These are phyloP conservation scores for Vanacampus margaritifer DNA, from an alignment of 2,113 vertebrate species.

Conservation along the genomic window DNA sequence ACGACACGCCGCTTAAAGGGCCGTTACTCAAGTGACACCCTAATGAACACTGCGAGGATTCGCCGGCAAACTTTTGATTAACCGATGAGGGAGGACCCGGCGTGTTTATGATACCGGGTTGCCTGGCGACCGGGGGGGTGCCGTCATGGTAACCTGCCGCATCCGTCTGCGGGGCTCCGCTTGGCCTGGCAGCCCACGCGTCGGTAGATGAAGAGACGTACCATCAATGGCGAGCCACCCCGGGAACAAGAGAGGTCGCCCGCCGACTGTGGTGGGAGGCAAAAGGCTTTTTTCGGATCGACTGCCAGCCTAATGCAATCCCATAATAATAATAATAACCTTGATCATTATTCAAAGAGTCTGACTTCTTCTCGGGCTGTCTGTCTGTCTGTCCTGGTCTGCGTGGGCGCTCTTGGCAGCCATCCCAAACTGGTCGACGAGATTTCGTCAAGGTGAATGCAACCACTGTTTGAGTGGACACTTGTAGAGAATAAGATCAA, in stretches of 20 bases:
- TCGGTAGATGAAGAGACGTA: constrained; percentile 6
- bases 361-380: constrained; percentile 21
- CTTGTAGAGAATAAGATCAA: constrained; percentile 19
- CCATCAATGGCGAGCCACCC: background rate
- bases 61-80: constrained; percentile 15
- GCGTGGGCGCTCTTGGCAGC: background rate
- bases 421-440: background rate
- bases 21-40: constrained; percentile 24
- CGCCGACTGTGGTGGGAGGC: constrained; percentile 32
- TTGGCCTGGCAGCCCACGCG: background rate
- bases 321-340: constrained; percentile 50
- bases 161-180: constrained; percentile 3
- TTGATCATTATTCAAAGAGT: constrained; percentile 53
- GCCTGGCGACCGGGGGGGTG: constrained; percentile 43
- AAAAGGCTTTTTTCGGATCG: constrained; percentile 48
- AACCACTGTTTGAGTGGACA: constrained; percentile 1
- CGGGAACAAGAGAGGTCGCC: background rate
- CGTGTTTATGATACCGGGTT: constrained; percentile 47
- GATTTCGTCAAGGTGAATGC: constrained; percentile 27
- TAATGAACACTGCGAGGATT: constrained; percentile 23
- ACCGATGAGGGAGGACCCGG: constrained; percentile 13
- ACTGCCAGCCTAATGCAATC: constrained; percentile 56
- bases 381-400: constrained; percentile 10
- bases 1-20: constrained; percentile 35
- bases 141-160: constrained; percentile 53